These are phyloP conservation scores for Aelia acuminata DNA, from an alignment of 2,888 invertebrate species.

Conservation along the genomic window DNA sequence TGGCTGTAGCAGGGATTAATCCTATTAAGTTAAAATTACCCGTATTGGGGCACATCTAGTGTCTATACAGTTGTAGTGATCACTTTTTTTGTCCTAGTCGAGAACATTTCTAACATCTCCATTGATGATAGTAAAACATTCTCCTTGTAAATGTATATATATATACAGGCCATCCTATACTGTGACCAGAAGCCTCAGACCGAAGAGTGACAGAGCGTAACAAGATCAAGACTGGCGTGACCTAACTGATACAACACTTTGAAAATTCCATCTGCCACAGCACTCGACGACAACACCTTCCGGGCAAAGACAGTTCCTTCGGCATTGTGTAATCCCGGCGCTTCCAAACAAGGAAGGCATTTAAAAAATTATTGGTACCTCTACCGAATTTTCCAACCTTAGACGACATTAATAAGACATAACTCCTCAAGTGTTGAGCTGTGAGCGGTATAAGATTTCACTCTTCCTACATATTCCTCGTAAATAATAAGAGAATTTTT, in stretches of 20 bases:
- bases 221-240: not conserved
- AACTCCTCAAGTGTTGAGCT: not conserved
- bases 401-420: no score
- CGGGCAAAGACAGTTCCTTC: not conserved
- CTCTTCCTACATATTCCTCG: no score
- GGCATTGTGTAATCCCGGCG: not conserved
- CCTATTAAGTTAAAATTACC: no score
- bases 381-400: not conserved
- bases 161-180: not conserved
- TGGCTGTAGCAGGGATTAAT: no score
- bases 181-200: not conserved
- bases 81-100: no score
- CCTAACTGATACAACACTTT: not conserved
- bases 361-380: not conserved
- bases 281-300: not conserved
- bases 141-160: no score
- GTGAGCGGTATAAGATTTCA: not conserved
- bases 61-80: no score
- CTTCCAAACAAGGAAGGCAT: not conserved
- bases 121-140: no score
- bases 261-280: slow-evolving; percentile 12
- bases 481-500: no score
- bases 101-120: no score
- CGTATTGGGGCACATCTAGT: no score
- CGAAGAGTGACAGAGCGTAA: not conserved